A percentile compares a stretch with the other conserved stretches of the same genome.
phyloP scores from a whole-genome alignment of 1,140 invertebrate species.

The Sycophila sp. region DNA sequence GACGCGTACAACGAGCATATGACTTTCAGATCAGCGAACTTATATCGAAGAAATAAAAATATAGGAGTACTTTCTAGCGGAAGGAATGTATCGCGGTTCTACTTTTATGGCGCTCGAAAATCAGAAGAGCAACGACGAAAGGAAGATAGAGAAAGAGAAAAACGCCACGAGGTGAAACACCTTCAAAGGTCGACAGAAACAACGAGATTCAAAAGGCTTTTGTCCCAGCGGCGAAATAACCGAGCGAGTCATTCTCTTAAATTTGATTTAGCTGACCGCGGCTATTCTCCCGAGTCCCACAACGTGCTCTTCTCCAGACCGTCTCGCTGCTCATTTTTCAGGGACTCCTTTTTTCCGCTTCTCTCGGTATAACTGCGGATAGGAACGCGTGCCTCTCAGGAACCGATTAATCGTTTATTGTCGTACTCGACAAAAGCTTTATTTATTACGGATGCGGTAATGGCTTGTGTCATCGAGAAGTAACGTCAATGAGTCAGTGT shows the following conservation, averaged over 20 bases:
- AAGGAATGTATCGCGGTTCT: not conserved
- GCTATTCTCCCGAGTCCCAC: slow-evolving; percentile 34
- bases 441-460: not conserved
- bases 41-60: too few species aligned
- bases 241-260: slow-evolving; percentile 64
- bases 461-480: not conserved
- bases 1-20: too few species aligned
- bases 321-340: slow-evolving; percentile 14
- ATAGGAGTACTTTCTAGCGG: not conserved
- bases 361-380: not conserved
- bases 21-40: too few species aligned
- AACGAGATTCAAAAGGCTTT: slow-evolving; percentile 61
- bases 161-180: slow-evolving; percentile 6
- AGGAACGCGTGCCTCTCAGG: not conserved
- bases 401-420: not conserved
- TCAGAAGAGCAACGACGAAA: not conserved
- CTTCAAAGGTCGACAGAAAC: slow-evolving; percentile 57
- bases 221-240: slow-evolving; percentile 55
- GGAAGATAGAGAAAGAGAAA: not conserved
- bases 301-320: not conserved
- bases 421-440: not conserved
- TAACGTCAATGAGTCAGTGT: not conserved
- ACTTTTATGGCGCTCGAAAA: not conserved
- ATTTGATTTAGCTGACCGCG: slow-evolving; percentile 57
- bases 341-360: not conserved